These are phyloP conservation scores for Wasmannia auropunctata DNA, from an alignment of 1,140 invertebrate species.

Conservation along the genomic window DNA sequence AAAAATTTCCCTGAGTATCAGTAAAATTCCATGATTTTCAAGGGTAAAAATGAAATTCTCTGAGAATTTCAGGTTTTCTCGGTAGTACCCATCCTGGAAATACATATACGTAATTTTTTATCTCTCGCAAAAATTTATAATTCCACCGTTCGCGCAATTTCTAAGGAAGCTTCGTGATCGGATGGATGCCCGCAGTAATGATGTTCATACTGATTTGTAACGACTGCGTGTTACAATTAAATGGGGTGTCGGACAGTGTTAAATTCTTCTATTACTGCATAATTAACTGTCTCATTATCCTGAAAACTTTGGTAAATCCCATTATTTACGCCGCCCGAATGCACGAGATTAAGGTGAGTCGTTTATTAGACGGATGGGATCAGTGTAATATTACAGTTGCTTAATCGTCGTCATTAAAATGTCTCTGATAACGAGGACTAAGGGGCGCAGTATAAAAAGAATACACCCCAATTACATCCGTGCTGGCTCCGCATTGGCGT, in stretches of 20 bases:
- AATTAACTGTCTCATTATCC: conserved; percentile 86
- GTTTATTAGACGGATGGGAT: neutral
- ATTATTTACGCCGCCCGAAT: conserved; percentile 90
- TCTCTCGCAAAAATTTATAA: neutral
- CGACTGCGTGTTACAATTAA: conserved; percentile 82
- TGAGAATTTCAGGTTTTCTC: no score
- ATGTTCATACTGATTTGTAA: conserved; percentile 86
- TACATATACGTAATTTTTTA: neutral
- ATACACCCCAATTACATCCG: no score
- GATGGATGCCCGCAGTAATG: conserved; percentile 88
- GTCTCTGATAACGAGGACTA: neutral
- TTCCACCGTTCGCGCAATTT: neutral
- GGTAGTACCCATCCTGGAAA: no score
- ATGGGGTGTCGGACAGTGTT: conserved; percentile 52
- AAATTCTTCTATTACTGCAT: conserved; percentile 74
- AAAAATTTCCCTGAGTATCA: no score
- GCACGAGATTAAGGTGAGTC: conserved; percentile 87
- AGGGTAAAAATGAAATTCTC: no score
- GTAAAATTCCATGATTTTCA: no score
- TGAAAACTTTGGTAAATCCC: conserved; percentile 89
- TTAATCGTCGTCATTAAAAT: neutral
- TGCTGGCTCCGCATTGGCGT: no score
- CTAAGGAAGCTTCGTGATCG: conserved; percentile 87
- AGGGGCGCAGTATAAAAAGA: no score
- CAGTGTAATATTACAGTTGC: neutral